Evolutionary conservation across 2,113 vertebrate species (phyloP).

Genomic region (Odontesthes bonariensis): DNA sequence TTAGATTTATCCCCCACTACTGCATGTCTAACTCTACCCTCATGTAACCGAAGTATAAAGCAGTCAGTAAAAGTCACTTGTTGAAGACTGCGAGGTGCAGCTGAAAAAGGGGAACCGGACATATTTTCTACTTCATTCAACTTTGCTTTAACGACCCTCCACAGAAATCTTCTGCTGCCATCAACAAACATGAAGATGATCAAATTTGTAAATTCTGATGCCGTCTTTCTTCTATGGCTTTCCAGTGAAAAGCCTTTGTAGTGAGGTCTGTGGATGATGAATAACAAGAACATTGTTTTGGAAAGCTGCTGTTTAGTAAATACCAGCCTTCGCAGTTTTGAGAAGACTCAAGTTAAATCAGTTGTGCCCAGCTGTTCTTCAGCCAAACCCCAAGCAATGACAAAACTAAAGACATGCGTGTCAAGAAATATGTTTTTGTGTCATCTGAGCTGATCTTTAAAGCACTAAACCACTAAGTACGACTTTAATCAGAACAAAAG

Average conservation of each 20-base stretch:
- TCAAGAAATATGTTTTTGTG: slow-evolving; percentile 5
- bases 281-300: slow-evolving; percentile 1
- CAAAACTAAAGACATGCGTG: not conserved
- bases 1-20: not conserved
- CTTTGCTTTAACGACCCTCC: not conserved
- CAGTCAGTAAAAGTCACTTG: not conserved
- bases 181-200: slow-evolving; percentile 9
- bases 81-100: not conserved
- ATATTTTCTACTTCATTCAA: not conserved
- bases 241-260: not conserved
- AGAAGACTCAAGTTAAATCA: slow-evolving; percentile 6
- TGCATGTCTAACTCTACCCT: slow-evolving; percentile 10
- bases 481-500: slow-evolving; percentile 8
- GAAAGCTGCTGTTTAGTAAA: slow-evolving; percentile 11
- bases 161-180: not conserved
- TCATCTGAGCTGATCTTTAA: slow-evolving; percentile 14
- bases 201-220: not conserved
- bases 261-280: slow-evolving; percentile 4
- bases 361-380: not conserved
- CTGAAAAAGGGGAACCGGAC: not conserved
- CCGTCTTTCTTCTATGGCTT: slow-evolving; percentile 6
- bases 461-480: slow-evolving; percentile 20
- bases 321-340: not conserved
- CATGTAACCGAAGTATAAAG: not conserved
- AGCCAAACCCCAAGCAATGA: slow-evolving; percentile 1